Conservation (phyloP, 2,797 vertebrate species). For the Leucoraja ocellata region DNA sequence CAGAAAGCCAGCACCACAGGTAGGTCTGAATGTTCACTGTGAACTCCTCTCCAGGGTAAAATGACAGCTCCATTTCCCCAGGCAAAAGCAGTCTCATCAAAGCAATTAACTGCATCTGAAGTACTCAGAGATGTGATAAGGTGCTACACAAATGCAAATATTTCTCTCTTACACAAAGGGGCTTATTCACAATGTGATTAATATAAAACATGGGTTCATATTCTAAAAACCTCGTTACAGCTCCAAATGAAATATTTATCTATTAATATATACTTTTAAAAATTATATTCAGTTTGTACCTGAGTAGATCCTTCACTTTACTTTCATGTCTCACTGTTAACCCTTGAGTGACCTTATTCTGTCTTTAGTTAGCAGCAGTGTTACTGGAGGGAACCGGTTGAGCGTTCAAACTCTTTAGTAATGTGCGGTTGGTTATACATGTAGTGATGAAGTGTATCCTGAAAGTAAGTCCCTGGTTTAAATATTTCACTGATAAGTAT, state of each 20-base stretch:
- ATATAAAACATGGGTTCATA: slow-evolving; percentile 15
- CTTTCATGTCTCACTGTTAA: slow-evolving; percentile 18
- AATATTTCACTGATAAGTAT: slow-evolving; percentile 10
- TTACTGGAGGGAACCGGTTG: background rate
- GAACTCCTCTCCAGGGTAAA: background rate
- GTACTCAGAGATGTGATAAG: slow-evolving; percentile 26
- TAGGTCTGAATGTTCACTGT: background rate
- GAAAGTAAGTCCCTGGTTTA: slow-evolving; percentile 27
- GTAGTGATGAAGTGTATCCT: slow-evolving; percentile 19
- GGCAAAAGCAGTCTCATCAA: background rate
- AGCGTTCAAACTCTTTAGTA: background rate
- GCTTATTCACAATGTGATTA: slow-evolving; percentile 17
- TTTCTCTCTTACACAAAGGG: background rate
- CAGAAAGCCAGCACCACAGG: background rate
- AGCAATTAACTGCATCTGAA: background rate
- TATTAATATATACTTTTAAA: slow-evolving; percentile 33
- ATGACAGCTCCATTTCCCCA: background rate
- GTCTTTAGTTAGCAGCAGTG: slow-evolving; percentile 28
- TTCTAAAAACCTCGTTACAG: slow-evolving; percentile 18
- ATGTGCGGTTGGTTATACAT: slow-evolving; percentile 3
- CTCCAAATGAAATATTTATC: slow-evolving; percentile 38
- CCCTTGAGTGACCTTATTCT: slow-evolving; percentile 31
- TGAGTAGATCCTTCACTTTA: slow-evolving; percentile 37
- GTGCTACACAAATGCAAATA: slow-evolving; percentile 28
- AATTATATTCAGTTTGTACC: slow-evolving; percentile 35